Base-by-base conservation (phyloP, 2,797 vertebrate genomes). In the Siniperca scherzeri region DNA sequence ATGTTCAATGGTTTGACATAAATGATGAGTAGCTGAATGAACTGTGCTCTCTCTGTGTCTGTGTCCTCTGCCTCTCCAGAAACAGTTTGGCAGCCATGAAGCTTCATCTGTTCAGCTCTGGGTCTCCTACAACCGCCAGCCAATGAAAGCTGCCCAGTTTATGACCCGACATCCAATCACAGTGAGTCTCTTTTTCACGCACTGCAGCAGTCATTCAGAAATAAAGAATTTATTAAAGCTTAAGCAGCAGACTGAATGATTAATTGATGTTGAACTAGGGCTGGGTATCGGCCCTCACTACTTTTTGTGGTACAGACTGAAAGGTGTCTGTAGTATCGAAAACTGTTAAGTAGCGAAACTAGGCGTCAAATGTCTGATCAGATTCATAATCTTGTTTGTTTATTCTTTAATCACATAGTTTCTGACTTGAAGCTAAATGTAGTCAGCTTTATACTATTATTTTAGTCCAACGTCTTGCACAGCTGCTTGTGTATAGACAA, bases 41-140 rank as follows among this genome's bases (percentile, higher is more conserved):
- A 42, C 59, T 59, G 38, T 69, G 16, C 16, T 25, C 7, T 75
- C 5, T 80, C 40, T 81, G 11, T 84, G 46, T 79, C 57, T 82
- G 36, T 88, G 40, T 84, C 42, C 16, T 73, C 50, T 87, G 21
- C 52, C 65, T 77, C 60, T 87, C 3, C 94, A 99, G 99, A 96
- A 75, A 74, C 91, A 96, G 73, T 73, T 93, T 1, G 98, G 96
- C 68, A 96, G 95, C 82, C 96, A 93, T 0, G 95, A 97, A 25
- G 93, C 95, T 0, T 90, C 96, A 1, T 97, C 97, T 0, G 96
- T 98, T 69, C 99, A 99, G 95, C 97, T 99, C 81, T 99, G 99
- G 98, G 98, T 99, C 59, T 99, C 99, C 73, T 99, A 98, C 93
- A 97, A 97, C 95, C 98, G 99, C 70, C 97, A 98, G 91, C 97